Percentiles rank a stretch among this genome's conserved stretches.
Conservation (phyloP, 2,797 vertebrate genomes). For the Dryobates pubescens region DNA sequence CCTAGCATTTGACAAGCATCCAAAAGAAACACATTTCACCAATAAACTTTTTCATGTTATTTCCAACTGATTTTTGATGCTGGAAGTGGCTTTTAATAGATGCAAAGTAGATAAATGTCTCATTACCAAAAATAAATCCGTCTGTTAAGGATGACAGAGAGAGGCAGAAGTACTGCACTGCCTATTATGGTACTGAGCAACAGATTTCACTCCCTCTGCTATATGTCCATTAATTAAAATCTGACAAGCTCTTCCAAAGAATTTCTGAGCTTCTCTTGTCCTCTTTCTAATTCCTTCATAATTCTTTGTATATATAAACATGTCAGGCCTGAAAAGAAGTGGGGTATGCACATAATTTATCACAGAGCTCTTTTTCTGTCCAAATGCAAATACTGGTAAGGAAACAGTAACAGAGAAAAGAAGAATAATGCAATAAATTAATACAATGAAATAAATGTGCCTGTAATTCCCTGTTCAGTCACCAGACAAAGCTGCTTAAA, state of each 20-base stretch:
- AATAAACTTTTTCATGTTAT: constrained; percentile 4
- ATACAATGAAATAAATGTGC: background rate
- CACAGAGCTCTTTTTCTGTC: background rate
- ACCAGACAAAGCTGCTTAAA: constrained; percentile 43
- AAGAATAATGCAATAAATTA: constrained; percentile 21
- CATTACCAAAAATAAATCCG: constrained; percentile 70
- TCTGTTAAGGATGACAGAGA: constrained; percentile 45
- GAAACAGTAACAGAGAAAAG: constrained; percentile 23
- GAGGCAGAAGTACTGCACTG: constrained; percentile 48
- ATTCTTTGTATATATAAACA: constrained; percentile 59
- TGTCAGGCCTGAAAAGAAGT: constrained; percentile 31
- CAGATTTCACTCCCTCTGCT: constrained; percentile 58
- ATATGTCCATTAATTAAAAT: constrained; percentile 54
- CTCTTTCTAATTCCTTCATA: constrained; percentile 43
- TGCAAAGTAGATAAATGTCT: constrained; percentile 61
- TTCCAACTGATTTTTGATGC: constrained; percentile 58
- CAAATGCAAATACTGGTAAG: background rate
- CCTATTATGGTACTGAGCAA: constrained; percentile 72
- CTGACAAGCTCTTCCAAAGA: constrained; percentile 53
- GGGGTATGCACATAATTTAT: background rate
- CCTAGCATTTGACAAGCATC: background rate
- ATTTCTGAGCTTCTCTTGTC: constrained; percentile 56
- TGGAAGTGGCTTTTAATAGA: constrained; percentile 57
- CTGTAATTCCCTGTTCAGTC: constrained; percentile 16
- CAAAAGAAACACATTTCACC: constrained; percentile 32